Base-by-base conservation (phyloP, 2,797 vertebrate species). In the Sebastes glaucus region DNA sequence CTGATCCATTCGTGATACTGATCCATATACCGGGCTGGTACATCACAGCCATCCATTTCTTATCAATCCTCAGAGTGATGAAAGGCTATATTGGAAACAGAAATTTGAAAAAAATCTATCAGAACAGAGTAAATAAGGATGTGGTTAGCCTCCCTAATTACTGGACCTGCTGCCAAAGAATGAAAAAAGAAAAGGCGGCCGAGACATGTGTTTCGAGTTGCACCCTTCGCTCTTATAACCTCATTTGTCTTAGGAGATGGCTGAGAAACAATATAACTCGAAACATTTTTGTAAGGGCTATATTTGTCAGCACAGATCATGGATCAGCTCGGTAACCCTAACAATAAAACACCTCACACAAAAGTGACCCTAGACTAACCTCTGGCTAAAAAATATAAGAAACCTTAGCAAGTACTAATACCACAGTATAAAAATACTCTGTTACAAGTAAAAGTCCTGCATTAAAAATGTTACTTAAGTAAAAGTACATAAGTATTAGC, bases 141-240 rank as follows among this genome's bases (percentile, higher is more conserved):
- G 92, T 94, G 93, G 92, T 94, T 92, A 63, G 80, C 74, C 63
- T 78, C 74, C 68, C 85, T 95, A 93, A 93, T 93, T 92, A 89
- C 88, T 79, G 53, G 78, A 92, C 81, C 65, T 85, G 79, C 82
- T 93, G 89, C 92, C 91, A 92, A 77, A 85, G 69, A 89, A 82
- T 74, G 65, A 78, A 82, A 82, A 88, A 83, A 68, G 55, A 82
- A 89, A 88, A 75, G 72, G 80, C 85, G 53, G 87, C 80, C 52
- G 80, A 74, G 66, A 88, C 89, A 92, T 88, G 82, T 93, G 91
- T 89, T 93, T 93, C 80, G 33, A 84, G 87, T 89, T 91, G 88
- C 82, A 91, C 69, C 71, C 76, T 89, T 89, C 68, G 57, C 71
- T 87, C 73, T 69, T 74, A 71, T 83, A 81, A 74, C 62, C 77